Evolutionary conservation across 1,140 invertebrate species (phyloP).

Genomic region (Condylostylus longicornis): DNA sequence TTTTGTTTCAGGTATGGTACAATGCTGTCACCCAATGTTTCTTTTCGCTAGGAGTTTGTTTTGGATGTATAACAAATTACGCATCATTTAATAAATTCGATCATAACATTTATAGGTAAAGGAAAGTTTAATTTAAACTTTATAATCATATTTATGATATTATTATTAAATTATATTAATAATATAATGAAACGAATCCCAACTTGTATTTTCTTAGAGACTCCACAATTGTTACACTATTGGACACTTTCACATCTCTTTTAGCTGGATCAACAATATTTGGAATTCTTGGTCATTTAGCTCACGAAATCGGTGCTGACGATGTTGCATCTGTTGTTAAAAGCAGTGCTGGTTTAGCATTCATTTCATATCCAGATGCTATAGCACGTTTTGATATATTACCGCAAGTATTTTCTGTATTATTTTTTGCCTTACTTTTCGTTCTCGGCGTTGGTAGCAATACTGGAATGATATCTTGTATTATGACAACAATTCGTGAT

Average conservation of each 20-base stretch:
- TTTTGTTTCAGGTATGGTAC: conserved; percentile 48
- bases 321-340: conserved; percentile 41
- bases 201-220: too few relatives aligned
- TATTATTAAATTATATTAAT: background rate
- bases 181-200: too few relatives aligned
- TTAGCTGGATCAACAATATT: conserved; percentile 69
- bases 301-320: conserved; percentile 39
- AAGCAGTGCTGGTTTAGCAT: conserved; percentile 60
- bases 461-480: conserved; percentile 46
- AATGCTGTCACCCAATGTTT: conserved; percentile 68
- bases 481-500: conserved; percentile 55
- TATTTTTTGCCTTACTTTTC: conserved; percentile 85
- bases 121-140: conserved; percentile 40
- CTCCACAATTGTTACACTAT: conserved; percentile 50
- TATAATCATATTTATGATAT: background rate
- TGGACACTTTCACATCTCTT: conserved; percentile 60
- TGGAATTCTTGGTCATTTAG: conserved; percentile 57
- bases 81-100: conserved; percentile 70
- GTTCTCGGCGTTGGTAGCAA: conserved; percentile 63
- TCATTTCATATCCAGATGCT: conserved; percentile 80
- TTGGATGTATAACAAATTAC: conserved; percentile 64
- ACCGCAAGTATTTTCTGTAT: conserved; percentile 66
- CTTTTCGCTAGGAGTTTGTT: conserved; percentile 65
- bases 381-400: conserved; percentile 62
- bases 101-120: conserved; percentile 72